Base-by-base conservation (phyloP, 2,888 invertebrate genomes). In the Dicycla oo region DNA sequence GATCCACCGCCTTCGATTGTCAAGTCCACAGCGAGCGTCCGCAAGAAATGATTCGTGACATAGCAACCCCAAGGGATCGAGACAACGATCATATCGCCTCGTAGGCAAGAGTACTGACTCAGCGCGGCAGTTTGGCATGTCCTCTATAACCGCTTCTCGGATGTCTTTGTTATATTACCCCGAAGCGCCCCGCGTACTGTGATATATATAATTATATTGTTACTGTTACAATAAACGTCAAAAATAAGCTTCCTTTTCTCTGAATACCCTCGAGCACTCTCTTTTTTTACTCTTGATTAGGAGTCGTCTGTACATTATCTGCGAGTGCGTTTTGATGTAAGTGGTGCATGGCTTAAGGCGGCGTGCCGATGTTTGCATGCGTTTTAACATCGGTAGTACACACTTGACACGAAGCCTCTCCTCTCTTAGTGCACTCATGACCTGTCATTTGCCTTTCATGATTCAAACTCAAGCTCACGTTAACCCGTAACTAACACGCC, bases 131-230 rank as follows among this genome's bases (percentile, higher is more conserved):
- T 86, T 87, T 87, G 90, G 90, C 89, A 90, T 85, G 85, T 86
- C 87, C 82, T 88, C 84, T 87, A 89, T 90, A 91, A 90, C 92
- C 93, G 91, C 91, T 91, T 91, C 91, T 91, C 91, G 90, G 91
- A 92, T 89, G 87, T 88, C 87, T 87, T 86, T 82, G 86, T 87
- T 88, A 88, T 88, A 90, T 89, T 90, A 91, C 94, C 95, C 95
- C 94, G 93, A 94, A 95, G 94, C 95, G 96, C 95, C 95, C 95
- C 95, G 95, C 95, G 96, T 95, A 95, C 95, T 96, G 95, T 96
- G 96, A 96, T 96, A 95, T 94, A 94, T 94, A 84, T 84, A 78
- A 79, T 82, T 83, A 94, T 93, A 94, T 93, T 95, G 94, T 96
- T 96, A 95, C 90, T 95, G 95, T 95, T 96, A 95, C 93, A 96